Evolutionary conservation across 1,140 invertebrate species (phyloP), one percentile per base, ranked within the genome.

Genomic region (Meteorus sp.): DNA sequence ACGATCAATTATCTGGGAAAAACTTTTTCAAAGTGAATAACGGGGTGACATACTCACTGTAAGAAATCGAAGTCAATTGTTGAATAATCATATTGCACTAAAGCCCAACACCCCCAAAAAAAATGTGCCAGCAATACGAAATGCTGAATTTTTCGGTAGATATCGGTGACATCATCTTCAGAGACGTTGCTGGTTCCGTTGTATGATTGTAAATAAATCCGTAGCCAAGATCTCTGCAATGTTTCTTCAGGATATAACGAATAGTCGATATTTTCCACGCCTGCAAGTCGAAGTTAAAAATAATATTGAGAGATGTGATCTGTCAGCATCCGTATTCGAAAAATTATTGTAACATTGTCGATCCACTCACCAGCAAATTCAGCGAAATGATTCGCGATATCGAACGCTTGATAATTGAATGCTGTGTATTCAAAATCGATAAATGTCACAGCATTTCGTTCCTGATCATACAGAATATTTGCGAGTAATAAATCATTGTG

Each of bases 371-470:
- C 96, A 69, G 92, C 92, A 85, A 94, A 98, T 85, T 99, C 97
- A 69, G 90, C 89, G 83, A 99, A 99, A 83, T 99, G 96, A 84
- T 99, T 98, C 11, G 89, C 97, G 75, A 99, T 96, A 80, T 99
- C 97, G 79, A 86, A 99, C 1, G 94, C 90, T 78, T 96, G 93
- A 81, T 93, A 97, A 81, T 99, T 99, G 67, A 89, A 89, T 58
- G 85, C 89, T 5, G 92, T 91, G 81, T 99, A 99, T 78, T 99
- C 97, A 79, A 94, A 99, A 80, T 99, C 97, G 68, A 99, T 99
- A 75, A 99, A 99, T 17, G 87, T 88, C 2, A 98, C 87, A 63
- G 82, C 82, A 65, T 86, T 83, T 68, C 85, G 83, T 57, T 85
- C 81, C 70, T 88, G 76, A 69, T 93, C 87, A 70, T 90, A 90